Percentiles rank a stretch among this genome's conserved stretches.
phyloP scores from a whole-genome alignment of 2,888 invertebrate genomes.

The Blera fallax region DNA sequence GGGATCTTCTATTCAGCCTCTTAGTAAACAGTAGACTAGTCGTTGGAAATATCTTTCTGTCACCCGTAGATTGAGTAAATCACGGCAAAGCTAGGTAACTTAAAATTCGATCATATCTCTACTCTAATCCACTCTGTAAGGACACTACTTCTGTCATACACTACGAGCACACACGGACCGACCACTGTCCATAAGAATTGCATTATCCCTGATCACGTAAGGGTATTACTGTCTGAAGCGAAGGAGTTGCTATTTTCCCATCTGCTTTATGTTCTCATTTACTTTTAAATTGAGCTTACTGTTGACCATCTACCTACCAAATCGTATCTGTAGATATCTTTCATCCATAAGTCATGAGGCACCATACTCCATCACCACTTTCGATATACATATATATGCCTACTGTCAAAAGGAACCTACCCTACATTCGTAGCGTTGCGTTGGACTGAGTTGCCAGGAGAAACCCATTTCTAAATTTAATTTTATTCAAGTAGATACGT shows the following conservation, averaged over 20 bases:
- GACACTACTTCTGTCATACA: no score
- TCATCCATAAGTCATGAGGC: conserved; percentile 23
- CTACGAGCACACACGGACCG: no score
- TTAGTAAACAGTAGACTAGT: no score
- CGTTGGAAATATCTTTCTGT: no score
- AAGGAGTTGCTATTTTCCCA: not conserved
- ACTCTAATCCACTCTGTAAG: no score
- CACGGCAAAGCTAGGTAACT: no score
- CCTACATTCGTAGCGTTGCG: no score
- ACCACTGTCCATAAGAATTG: no score
- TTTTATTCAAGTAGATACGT: conserved; percentile 16
- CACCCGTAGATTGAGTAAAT: no score
- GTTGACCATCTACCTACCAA: not conserved
- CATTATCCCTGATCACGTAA: not conserved
- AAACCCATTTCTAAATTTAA: conserved; percentile 19
- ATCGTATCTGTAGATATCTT: not conserved
- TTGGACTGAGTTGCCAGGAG: not conserved
- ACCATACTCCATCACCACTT: not conserved
- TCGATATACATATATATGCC: not conserved
- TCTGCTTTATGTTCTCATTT: not conserved
- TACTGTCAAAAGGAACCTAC: not conserved
- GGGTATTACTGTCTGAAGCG: not conserved
- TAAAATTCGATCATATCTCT: no score
- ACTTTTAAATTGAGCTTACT: not conserved
- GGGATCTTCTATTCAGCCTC: no score